These are phyloP conservation scores for Stomatorhinus ivindoensis DNA, from an alignment of 2,113 vertebrate genomes.

Conservation along the genomic window DNA sequence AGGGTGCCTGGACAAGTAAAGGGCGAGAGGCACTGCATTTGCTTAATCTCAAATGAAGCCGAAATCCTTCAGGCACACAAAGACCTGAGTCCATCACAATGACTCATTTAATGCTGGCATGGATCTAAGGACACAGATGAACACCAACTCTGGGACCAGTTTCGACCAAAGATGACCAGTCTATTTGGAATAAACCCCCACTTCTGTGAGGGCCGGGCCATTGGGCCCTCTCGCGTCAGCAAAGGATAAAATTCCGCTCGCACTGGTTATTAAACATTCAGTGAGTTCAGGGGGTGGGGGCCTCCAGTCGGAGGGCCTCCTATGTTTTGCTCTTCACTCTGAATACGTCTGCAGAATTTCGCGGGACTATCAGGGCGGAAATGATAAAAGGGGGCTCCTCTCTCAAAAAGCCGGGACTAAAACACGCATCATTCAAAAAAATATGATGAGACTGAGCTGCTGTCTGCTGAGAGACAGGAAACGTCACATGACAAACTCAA, in stretches of 20 bases:
- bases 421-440: neutral
- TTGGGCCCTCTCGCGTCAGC: neutral
- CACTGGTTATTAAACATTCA: neutral
- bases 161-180: neutral
- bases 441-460: neutral
- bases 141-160: neutral
- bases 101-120: neutral
- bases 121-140: neutral
- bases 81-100: neutral
- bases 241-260: neutral
- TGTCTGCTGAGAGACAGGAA: neutral
- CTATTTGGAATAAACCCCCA: neutral
- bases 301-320: neutral
- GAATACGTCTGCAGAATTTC: neutral
- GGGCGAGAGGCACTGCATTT: neutral
- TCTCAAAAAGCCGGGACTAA: neutral
- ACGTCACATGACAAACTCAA: neutral
- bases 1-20: neutral
- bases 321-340: neutral
- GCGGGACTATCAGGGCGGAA: neutral
- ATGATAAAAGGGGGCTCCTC: neutral
- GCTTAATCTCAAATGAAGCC: neutral
- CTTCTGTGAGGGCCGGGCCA: neutral
- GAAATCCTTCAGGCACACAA: neutral
- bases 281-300: neutral